phyloP scores from a whole-genome alignment of 2,888 invertebrate species.

The Diarsia rubi region DNA sequence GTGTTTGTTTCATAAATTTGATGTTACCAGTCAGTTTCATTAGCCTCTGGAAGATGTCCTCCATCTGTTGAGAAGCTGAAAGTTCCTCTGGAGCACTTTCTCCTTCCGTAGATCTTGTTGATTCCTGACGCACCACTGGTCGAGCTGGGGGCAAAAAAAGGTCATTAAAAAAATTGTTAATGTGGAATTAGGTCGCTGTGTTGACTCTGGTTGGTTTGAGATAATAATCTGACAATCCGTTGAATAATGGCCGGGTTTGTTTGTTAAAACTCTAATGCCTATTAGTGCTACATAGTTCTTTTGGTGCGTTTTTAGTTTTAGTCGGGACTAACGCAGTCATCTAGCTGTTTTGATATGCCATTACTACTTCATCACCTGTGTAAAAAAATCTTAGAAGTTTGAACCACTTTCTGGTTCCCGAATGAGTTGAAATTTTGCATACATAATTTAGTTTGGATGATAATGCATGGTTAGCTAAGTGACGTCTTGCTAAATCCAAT shows the following conservation, averaged over 20 bases:
- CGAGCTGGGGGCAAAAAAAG: slow-evolving; percentile 72
- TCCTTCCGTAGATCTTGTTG: slow-evolving; percentile 88
- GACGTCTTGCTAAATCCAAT: too few relatives aligned
- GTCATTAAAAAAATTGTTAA: too few relatives aligned
- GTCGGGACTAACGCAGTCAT: not conserved
- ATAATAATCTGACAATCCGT: not conserved
- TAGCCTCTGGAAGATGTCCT: slow-evolving; percentile 93
- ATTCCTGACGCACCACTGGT: slow-evolving; percentile 90
- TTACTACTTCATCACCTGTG: too few relatives aligned
- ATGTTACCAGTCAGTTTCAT: slow-evolving; percentile 93
- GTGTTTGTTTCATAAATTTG: not conserved
- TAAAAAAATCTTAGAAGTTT: too few relatives aligned
- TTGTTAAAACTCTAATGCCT: not conserved
- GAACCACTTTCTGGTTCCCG: too few relatives aligned
- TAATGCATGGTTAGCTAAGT: too few relatives aligned
- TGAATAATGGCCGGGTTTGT: not conserved
- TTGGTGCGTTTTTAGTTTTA: too few relatives aligned
- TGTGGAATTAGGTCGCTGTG: not conserved
- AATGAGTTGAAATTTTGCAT: too few relatives aligned
- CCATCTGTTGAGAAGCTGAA: slow-evolving; percentile 88
- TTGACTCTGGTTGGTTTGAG: not conserved
- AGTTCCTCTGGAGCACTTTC: slow-evolving; percentile 84
- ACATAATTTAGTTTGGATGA: too few relatives aligned
- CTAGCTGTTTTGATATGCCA: not conserved
- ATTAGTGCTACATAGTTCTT: not conserved